These are phyloP conservation scores for Pararge aegeria DNA, from an alignment of 1,140 invertebrate species.

Conservation along the genomic window DNA sequence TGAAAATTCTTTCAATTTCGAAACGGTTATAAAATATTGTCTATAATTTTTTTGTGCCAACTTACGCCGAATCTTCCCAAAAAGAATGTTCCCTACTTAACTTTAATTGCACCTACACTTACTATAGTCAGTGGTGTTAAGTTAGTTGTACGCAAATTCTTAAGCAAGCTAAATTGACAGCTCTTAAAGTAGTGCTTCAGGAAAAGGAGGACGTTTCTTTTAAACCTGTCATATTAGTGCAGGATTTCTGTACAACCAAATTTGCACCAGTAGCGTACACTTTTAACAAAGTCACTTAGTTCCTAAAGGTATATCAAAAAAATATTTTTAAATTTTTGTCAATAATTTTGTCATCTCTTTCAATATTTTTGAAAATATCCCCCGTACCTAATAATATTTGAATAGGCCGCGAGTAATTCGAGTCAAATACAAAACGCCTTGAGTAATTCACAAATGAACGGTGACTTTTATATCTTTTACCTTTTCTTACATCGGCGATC, in stretches of 20 bases:
- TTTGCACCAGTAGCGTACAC: constrained; percentile 10
- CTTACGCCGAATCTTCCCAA: constrained; percentile 12
- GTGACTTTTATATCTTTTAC: background rate
- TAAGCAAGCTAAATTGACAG: no score
- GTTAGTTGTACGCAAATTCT: no score
- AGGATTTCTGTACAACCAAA: background rate
- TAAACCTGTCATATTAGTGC: no score
- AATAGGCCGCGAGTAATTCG: constrained; percentile 45
- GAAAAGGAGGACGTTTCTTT: no score
- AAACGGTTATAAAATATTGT: constrained; percentile 19
- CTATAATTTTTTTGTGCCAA: constrained; percentile 17
- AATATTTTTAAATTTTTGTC: constrained; percentile 19
- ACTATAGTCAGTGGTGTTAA: background rate
- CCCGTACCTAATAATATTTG: constrained; percentile 26
- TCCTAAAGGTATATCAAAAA: constrained; percentile 21
- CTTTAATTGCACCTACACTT: background rate
- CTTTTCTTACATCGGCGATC: background rate
- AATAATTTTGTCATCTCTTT: constrained; percentile 20
- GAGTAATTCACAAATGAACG: constrained; percentile 23
- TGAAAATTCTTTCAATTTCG: background rate
- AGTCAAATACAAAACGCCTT: constrained; percentile 40
- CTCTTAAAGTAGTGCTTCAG: no score
- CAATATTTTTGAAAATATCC: constrained; percentile 21
- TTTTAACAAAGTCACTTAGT: constrained; percentile 23
- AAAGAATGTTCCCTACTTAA: background rate